Base-by-base conservation (phyloP, 2,888 invertebrate species). In the Pammene fasciana region DNA sequence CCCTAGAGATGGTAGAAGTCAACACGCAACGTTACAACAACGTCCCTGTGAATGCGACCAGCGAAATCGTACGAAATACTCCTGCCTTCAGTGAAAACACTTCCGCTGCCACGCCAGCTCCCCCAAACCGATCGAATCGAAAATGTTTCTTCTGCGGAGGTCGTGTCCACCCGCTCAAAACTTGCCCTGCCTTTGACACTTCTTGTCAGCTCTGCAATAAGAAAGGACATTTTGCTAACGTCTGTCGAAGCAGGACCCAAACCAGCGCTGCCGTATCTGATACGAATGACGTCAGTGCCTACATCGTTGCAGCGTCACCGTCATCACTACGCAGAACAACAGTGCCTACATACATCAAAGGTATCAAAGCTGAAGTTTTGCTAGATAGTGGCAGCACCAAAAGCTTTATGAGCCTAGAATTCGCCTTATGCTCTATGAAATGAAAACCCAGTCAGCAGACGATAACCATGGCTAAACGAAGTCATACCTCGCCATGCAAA, bases 71-170 rank as follows among this genome's bases (percentile, higher is more conserved):
- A 5, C 45, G 13, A 2, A 16, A 48, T 48, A 48, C 16, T 14
- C 48, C 50, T 50, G 26, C 9, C 18, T 5, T 18, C 26, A 50
- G 26, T 9, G 16, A 18, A 18, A 50, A 26, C 9, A 10, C 50
- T 50, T 50, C 50, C 18, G 50, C 50, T 6, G 50, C 50, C 26
- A 26, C 50, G 1, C 18, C 10, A 48, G 14, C 48, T 6, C 16
- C 16, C 48, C 16, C 26, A 11, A 45, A 45, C 13, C 45, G 13
- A 1, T 13, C 45, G 13, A 13, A 45, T 10, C 26, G 54, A 34
- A 14, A 34, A 36, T 55, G 55, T 18, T 55, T 55, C 55, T 55
- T 55, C 14, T 55, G 55, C n/a, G 55, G 55, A 13, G 55, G 55
- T n/a, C 13, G 38, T 26, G 55, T 55, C 14, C 55, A 55, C 36